phyloP scores from a whole-genome alignment of 2,113 vertebrate species.

The Pseudonaja textilis region DNA sequence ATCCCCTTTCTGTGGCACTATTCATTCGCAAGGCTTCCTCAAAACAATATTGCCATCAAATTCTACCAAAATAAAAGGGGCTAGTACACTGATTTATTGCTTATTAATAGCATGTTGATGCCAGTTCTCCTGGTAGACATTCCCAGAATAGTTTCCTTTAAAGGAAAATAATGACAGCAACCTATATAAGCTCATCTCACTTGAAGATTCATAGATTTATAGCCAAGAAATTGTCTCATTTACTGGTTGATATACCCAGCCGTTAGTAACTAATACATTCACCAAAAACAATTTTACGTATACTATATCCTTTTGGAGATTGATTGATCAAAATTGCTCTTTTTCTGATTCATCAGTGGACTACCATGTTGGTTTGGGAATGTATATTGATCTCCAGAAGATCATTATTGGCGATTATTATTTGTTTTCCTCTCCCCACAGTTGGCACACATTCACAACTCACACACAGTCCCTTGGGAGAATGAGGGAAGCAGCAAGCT shows the following conservation, averaged over 20 bases:
- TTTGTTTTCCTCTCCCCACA: neutral
- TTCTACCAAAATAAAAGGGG: fast-evolving
- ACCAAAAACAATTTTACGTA: neutral
- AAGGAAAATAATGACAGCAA: too few relatives aligned
- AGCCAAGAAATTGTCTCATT: neutral
- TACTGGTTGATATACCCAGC: neutral
- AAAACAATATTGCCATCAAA: neutral
- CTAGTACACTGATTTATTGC: neutral
- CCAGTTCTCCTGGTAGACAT: neutral
- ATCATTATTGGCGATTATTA: neutral
- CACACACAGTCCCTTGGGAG: neutral
- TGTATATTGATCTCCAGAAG: neutral
- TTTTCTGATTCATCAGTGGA: neutral
- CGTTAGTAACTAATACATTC: neutral
- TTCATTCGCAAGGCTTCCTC: conserved; percentile 14
- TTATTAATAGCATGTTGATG: neutral
- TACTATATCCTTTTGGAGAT: neutral
- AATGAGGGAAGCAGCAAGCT: neutral
- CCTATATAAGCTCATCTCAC: neutral
- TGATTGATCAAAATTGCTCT: neutral
- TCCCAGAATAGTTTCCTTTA: neutral
- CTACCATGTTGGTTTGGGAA: neutral
- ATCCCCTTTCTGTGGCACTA: conserved; percentile 35
- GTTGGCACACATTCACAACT: neutral
- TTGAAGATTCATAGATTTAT: neutral